Percentiles rank a stretch among this genome's conserved stretches.
Conservation (phyloP, 2,888 invertebrate species). For the Gymnocheta viridis region DNA sequence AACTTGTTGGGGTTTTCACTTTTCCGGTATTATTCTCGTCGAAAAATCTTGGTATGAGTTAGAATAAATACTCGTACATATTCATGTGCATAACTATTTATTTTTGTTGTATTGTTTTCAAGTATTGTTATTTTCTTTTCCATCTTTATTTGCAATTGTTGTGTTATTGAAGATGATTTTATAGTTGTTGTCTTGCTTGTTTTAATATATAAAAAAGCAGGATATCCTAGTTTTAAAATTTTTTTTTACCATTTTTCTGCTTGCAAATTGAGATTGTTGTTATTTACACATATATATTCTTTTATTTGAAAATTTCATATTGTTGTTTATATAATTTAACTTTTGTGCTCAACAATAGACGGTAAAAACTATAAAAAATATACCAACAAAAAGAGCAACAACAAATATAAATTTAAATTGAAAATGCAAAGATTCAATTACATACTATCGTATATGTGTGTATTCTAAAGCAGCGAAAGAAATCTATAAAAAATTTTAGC, state of each 20-base stretch:
- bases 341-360: constrained; percentile 49
- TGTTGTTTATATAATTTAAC: constrained; percentile 40
- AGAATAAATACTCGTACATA: not conserved
- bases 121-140: constrained; percentile 10
- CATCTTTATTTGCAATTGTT: constrained; percentile 8
- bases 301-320: constrained; percentile 31
- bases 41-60: not conserved
- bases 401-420: constrained; percentile 76
- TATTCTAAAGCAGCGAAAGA: constrained; percentile 54
- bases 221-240: constrained; percentile 66
- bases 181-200: constrained; percentile 24
- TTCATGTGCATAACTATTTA: not conserved
- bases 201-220: constrained; percentile 27
- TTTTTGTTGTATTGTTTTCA: constrained; percentile 3
- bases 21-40: constrained; percentile 48
- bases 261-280: constrained; percentile 59
- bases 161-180: not conserved
- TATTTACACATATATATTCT: constrained; percentile 37
- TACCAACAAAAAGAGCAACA: constrained; percentile 20
- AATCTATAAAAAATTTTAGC: constrained; percentile 46
- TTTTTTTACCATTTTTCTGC: constrained; percentile 65
- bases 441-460: no score
- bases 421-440: constrained; percentile 76
- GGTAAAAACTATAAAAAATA: no score
- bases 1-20: constrained; percentile 49